phyloP scores from a whole-genome alignment of 2,888 invertebrate species.

The Apoda limacodes region DNA sequence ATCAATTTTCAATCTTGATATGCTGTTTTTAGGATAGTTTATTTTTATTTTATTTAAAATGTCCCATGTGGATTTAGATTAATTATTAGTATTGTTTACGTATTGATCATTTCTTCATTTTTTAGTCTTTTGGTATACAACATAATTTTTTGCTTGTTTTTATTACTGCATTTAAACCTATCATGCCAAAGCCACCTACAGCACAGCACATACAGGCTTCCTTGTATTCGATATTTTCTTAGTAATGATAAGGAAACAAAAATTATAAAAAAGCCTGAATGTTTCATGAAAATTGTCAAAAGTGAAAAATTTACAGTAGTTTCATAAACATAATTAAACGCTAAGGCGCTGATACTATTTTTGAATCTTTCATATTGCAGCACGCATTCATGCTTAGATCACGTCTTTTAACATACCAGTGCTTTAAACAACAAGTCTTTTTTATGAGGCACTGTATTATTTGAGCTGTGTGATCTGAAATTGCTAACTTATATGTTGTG shows the following conservation, averaged over 20 bases:
- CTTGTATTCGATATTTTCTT: not conserved
- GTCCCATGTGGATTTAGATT: not conserved
- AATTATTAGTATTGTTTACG: not conserved
- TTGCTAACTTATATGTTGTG: no score
- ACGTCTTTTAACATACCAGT: constrained; percentile 11
- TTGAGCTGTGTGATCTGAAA: no score
- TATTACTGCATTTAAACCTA: not conserved
- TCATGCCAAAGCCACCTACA: not conserved
- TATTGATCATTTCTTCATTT: not conserved
- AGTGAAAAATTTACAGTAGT: not conserved
- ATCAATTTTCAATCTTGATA: not conserved
- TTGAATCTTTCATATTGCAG: not conserved
- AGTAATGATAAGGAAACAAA: not conserved
- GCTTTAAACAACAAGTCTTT: no score
- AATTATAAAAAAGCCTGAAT: not conserved
- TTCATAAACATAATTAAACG: not conserved
- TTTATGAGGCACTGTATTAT: no score
- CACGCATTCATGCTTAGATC: not conserved
- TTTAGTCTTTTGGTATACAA: not conserved
- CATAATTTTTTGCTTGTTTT: not conserved
- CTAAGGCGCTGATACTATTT: not conserved
- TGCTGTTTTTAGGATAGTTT: not conserved
- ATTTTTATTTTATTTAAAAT: not conserved
- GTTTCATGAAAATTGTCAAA: not conserved
- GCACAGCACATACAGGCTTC: not conserved